phyloP scores from a whole-genome alignment of 2,113 vertebrate species.

The Xenopus tropicalis region DNA sequence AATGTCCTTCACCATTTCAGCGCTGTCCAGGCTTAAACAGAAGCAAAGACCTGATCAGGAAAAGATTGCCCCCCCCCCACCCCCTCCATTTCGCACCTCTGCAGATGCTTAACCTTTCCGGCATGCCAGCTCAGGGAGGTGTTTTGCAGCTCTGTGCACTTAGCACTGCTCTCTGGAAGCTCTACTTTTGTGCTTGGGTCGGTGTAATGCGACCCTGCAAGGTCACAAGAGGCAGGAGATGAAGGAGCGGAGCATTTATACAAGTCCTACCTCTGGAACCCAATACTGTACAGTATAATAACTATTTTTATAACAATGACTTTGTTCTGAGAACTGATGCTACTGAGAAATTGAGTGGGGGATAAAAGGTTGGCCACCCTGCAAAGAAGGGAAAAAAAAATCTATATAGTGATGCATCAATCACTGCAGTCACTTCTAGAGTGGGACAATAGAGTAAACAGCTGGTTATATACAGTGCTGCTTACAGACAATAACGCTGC shows the following conservation, averaged over 20 bases:
- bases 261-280: slow-evolving; percentile 28
- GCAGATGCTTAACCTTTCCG: slow-evolving; percentile 35
- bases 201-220: slow-evolving; percentile 40
- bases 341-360: not conserved
- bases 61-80: not conserved
- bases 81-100: not conserved
- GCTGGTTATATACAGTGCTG: not conserved
- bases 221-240: slow-evolving; percentile 46
- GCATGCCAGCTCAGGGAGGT: slow-evolving; percentile 29
- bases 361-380: slow-evolving; percentile 10
- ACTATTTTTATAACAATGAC: slow-evolving; percentile 36
- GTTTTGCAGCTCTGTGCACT: slow-evolving; percentile 35
- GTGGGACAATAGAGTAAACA: too few relatives aligned
- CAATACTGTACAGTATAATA: slow-evolving; percentile 38
- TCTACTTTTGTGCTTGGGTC: slow-evolving; percentile 16
- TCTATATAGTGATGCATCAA: slow-evolving; percentile 33
- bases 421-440: slow-evolving; percentile 21
- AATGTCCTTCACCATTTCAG: slow-evolving; percentile 23
- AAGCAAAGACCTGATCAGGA: slow-evolving; percentile 12
- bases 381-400: slow-evolving; percentile 11
- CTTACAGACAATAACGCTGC: not conserved
- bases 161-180: slow-evolving; percentile 10
- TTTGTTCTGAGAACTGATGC: slow-evolving; percentile 21
- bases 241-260: slow-evolving; percentile 18
- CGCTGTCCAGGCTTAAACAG: slow-evolving; percentile 5